These are phyloP conservation scores for Atta cephalotes DNA, from an alignment of 1,140 invertebrate species.

Conservation along the genomic window DNA sequence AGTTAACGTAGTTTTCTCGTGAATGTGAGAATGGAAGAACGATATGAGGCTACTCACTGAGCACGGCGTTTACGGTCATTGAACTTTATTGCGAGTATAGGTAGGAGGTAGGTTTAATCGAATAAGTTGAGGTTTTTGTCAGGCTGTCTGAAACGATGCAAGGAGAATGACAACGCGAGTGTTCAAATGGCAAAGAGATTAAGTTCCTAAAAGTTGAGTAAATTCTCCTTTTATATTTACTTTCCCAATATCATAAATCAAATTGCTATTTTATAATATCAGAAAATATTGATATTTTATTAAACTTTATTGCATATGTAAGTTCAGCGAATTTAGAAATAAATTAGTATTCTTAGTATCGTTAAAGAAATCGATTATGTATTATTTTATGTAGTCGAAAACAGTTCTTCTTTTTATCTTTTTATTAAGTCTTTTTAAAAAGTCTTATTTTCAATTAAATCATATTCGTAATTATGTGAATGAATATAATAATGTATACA, in stretches of 20 bases:
- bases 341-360: neutral
- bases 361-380: neutral
- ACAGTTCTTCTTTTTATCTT: neutral
- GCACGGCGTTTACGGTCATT: slow-evolving; percentile 46
- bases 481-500: neutral
- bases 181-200: slow-evolving; percentile 40
- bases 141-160: slow-evolving; percentile 29
- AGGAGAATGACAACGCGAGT: slow-evolving; percentile 38
- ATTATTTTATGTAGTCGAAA: neutral
- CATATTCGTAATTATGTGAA: neutral
- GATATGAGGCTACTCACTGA: slow-evolving; percentile 27
- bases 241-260: neutral
- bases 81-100: slow-evolving; percentile 43
- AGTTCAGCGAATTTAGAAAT: neutral
- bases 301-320: neutral
- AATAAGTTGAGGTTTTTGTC: slow-evolving; percentile 58
- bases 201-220: slow-evolving; percentile 13
- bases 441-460: neutral
- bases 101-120: slow-evolving; percentile 37
- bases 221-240: neutral
- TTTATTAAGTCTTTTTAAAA: neutral
- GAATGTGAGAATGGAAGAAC: slow-evolving; percentile 28
- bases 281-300: neutral
- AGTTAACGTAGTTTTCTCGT: slow-evolving; percentile 46
- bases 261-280: neutral